Evolutionary conservation across 2,113 vertebrate species (phyloP).

Genomic region (Oenanthe oenanthe): DNA sequence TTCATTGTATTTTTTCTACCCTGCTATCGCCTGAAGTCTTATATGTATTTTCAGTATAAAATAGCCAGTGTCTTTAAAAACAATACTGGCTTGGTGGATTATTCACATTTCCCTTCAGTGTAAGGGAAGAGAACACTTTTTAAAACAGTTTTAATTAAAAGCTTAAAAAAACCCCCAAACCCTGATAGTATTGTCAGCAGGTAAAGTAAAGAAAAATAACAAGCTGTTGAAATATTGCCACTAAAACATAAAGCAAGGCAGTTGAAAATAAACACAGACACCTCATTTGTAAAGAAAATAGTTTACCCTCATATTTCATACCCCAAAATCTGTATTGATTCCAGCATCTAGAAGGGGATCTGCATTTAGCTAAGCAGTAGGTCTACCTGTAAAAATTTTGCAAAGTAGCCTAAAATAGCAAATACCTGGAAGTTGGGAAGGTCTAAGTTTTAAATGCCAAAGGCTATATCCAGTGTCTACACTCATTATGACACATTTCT

Average conservation of each 20-base stretch:
- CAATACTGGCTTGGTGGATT: neutral
- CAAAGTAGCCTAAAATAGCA: neutral
- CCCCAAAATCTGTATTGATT: neutral
- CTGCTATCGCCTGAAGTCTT: neutral
- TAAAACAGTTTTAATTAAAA: neutral
- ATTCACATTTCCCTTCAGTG: neutral
- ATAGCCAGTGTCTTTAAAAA: neutral
- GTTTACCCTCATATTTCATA: neutral
- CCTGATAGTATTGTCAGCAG: neutral
- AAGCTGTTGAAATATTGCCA: neutral
- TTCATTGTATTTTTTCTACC: neutral
- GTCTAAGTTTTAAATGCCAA: neutral
- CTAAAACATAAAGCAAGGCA: neutral
- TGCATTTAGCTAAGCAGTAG: neutral
- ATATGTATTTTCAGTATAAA: neutral
- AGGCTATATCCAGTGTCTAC: neutral
- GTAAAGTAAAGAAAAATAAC: neutral
- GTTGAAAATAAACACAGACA: neutral
- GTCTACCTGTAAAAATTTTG: neutral
- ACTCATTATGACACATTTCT: neutral
- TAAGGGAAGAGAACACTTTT: neutral
- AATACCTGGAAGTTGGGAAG: neutral
- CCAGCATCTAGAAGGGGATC: neutral
- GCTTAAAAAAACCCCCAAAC: neutral
- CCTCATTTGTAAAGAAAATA: neutral